Evolutionary conservation across 2,888 invertebrate genomes (phyloP), one percentile per base, ranked within the genome.

Genomic region (Atrina japonica): DNA sequence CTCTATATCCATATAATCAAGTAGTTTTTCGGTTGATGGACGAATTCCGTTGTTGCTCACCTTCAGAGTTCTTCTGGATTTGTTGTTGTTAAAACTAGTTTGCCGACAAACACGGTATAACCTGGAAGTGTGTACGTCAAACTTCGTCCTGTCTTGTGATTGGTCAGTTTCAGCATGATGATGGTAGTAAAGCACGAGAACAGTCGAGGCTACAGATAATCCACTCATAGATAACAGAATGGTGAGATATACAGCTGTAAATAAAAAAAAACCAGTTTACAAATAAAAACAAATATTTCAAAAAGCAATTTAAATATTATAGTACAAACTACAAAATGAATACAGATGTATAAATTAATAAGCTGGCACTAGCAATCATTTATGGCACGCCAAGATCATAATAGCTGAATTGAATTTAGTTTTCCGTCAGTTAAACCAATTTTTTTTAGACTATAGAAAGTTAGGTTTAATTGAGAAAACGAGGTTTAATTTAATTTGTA

Each of bases 221-320:
- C 81, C 81, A 68, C 81, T 80, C 53, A 83, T 66, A 7, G 81
- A 74, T 45, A 83, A 71, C 6, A 83, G 61, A 7, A 76, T 75
- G 23, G 83, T 83, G 45, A 83, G 67, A 60, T 83, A 83, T 14
- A 83, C 79, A 40, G 83, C 83, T 83, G 73, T 18, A 68, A 68
- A 27, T 43, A 30, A 23, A 53, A 45, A 47, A 25, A 25, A 18
- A 47, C 21, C 16, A 7, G 14, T 6, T 14, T 47, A 18, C 47
- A 47, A 47, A 47, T 7, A 47, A 16, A 2, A 16, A 1, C 2
- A 14, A 47, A 21, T 16, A 21, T 16, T 9, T 16, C n/a, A n/a
- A n/a, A n/a, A n/a, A n/a, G n/a, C n/a, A n/a, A n/a, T n/a, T n/a
- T n/a, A n/a, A n/a, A n/a, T n/a, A n/a, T n/a, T n/a, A n/a, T n/a